Evolutionary conservation across 2,888 invertebrate species (phyloP).

Genomic region (Zhuqinia jingwanae): DNA sequence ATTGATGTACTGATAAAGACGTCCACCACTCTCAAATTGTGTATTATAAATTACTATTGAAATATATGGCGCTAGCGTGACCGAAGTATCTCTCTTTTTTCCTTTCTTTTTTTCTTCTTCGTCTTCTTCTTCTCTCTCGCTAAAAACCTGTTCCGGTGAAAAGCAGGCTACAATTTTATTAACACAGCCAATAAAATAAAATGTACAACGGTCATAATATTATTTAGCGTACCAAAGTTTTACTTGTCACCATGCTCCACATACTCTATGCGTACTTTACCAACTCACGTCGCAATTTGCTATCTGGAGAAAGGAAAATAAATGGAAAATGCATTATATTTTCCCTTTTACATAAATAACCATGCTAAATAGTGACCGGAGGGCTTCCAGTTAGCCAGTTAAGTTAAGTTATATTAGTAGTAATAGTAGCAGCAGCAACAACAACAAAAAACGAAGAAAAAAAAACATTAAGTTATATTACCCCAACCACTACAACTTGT

Average conservation of each 20-base stretch:
- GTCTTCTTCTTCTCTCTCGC: no score
- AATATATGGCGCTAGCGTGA: neutral
- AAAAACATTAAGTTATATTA: neutral
- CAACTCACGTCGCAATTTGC: neutral
- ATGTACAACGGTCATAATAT: neutral
- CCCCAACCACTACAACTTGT: no score
- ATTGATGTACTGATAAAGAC: slow-evolving; percentile 13
- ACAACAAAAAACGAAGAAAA: neutral
- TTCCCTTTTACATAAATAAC: neutral
- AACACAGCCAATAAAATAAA: slow-evolving; percentile 4
- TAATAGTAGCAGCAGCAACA: no score
- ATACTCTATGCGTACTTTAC: no score
- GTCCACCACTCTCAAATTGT: neutral
- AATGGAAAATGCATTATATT: neutral
- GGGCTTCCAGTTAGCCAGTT: neutral
- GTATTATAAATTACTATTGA: neutral
- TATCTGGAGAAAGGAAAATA: neutral
- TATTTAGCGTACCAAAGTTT: no score
- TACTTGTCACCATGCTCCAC: neutral
- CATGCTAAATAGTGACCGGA: neutral
- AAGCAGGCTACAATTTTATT: neutral
- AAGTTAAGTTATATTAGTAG: no score
- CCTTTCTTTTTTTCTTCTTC: neutral
- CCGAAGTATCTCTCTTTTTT: neutral
- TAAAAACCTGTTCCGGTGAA: neutral